Evolutionary conservation across 1,140 invertebrate genomes (phyloP), one percentile per base, ranked within the genome.

Genomic region (Riptortus pedestris): DNA sequence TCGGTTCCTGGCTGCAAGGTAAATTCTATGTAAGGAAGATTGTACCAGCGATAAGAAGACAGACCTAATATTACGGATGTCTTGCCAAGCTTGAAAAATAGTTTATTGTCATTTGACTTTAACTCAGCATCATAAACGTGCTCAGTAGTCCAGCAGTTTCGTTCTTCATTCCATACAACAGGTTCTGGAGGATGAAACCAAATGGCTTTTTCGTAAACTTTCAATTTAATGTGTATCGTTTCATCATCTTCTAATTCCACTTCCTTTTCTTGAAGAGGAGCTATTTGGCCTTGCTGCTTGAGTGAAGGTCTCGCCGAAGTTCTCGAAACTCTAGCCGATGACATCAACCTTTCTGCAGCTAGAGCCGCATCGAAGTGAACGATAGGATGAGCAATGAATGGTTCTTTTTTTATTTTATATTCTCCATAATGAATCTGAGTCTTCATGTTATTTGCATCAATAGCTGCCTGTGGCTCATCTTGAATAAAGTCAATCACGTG

Each of bases 211-310:
- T 22, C 3, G 18, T 12, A 24, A 7, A 55, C 5, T 24, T 55
- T 26, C 51, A 55, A 18, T 3, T 18, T 4, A 14, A 55, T 4
- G 12, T 24, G 24, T 9, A 55, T 24, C 26, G 24, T 24, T 24
- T 55, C 51, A 27, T 55, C 51, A 14, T 55, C 51, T 24, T 24
- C 51, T 12, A 55, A 55, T 24, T 7, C 24, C 51, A 55, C 51
- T 1, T 55, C 51, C 22, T 20, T 9, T 3, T 22, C 18, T 2
- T 26, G 20, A 1, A 2, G 0, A 4, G 51, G 1, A 38, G 31
- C 14, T 7, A 14, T 14, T 7, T 5, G 5, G 14, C 5, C 31
- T 14, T 14, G 31, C 31, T 38, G 31, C 31, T 38, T 38, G 14
- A 38, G 5, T 7, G 31, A 38, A 18, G 18, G 18, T 4, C 24